Conservation (phyloP, 1,140 invertebrate species). For the Drosophila kepulauana region DNA sequence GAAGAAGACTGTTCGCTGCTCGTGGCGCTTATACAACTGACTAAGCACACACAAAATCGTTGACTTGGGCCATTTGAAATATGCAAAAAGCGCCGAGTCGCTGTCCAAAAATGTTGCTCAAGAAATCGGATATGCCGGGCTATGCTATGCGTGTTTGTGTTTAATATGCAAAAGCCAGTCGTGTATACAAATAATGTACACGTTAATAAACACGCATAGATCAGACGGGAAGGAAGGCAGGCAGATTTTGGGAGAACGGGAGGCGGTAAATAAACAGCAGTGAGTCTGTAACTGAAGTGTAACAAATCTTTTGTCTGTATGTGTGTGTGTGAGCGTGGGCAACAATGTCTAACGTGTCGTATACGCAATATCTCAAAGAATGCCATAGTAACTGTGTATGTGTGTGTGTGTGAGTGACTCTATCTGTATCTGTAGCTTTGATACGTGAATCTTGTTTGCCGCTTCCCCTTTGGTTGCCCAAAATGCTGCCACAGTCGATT, state of each 20-base stretch:
- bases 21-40: constrained; percentile 23
- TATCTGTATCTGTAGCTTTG: constrained; percentile 16
- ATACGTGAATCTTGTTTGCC: background rate
- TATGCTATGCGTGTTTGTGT: constrained; percentile 21
- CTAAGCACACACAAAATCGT: constrained; percentile 30
- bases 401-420: background rate
- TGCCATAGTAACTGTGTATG: background rate
- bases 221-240: constrained; percentile 1
- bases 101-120: constrained; percentile 18
- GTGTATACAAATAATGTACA: constrained; percentile 80
- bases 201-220: constrained; percentile 69
- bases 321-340: constrained; percentile 1
- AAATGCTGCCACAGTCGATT: constrained; percentile 62
- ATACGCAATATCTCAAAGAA: constrained; percentile 35
- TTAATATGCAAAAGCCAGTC: constrained; percentile 76
- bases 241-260: background rate
- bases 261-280: constrained; percentile 52
- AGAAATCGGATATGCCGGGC: constrained; percentile 19
- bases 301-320: constrained; percentile 61
- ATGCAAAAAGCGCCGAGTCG: constrained; percentile 24
- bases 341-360: constrained; percentile 33
- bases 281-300: constrained; percentile 45
- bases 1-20: constrained; percentile 14
- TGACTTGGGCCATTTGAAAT: constrained; percentile 15
- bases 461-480: constrained; percentile 37